A percentile compares a stretch with the other conserved stretches of the same genome.
phyloP scores from a whole-genome alignment of 2,888 invertebrate genomes.

The Erannis defoliaria region DNA sequence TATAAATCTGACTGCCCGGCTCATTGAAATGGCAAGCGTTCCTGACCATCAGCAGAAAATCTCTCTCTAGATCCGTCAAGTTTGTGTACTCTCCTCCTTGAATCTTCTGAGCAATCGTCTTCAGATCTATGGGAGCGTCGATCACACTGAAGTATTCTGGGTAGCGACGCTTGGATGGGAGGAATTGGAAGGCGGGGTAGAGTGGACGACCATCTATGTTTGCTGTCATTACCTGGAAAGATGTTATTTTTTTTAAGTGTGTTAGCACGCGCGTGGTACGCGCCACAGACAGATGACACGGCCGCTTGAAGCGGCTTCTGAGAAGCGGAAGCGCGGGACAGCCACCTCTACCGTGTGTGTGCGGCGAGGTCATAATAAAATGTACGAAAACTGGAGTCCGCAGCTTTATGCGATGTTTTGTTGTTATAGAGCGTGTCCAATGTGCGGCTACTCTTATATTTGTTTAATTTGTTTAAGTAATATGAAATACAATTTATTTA shows the following conservation, averaged over 20 bases:
- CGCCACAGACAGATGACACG: too few relatives aligned
- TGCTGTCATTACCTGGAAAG: slow-evolving; percentile 92
- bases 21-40: slow-evolving; percentile 99
- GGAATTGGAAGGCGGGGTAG: slow-evolving; percentile 94
- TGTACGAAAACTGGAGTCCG: too few relatives aligned
- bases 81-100: slow-evolving; percentile 92
- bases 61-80: slow-evolving; percentile 94
- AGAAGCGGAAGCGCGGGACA: too few relatives aligned
- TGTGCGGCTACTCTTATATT: too few relatives aligned
- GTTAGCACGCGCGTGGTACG: too few relatives aligned
- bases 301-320: too few relatives aligned
- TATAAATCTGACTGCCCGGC: slow-evolving; percentile 98
- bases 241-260: neutral
- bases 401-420: too few relatives aligned
- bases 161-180: slow-evolving; percentile 97
- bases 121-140: slow-evolving; percentile 97
- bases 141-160: slow-evolving; percentile 98
- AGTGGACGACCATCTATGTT: slow-evolving; percentile 94
- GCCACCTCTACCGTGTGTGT: too few relatives aligned
- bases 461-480: too few relatives aligned
- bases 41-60: slow-evolving; percentile 95
- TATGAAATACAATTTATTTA: neutral
- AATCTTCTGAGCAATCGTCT: slow-evolving; percentile 96
- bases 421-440: too few relatives aligned
- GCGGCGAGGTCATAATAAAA: too few relatives aligned